Evolutionary conservation across 2,797 vertebrate species (phyloP), one percentile per base, ranked within the genome.

Genomic region (Toxotes lorentzi): DNA sequence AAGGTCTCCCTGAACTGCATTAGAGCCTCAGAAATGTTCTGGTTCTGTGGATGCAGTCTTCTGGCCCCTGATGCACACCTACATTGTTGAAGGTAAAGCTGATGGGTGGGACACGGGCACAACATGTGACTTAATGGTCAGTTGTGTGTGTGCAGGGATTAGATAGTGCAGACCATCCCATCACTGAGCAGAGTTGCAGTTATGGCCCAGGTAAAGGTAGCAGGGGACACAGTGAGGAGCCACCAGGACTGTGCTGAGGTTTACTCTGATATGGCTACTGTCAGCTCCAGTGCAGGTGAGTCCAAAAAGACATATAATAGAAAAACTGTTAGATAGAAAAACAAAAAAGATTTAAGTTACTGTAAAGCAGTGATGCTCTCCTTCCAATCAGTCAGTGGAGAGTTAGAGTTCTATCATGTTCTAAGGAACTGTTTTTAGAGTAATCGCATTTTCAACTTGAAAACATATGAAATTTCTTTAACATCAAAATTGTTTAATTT

Each of bases 271-370:
- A 86, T 92, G 87, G 90, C 89, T 1, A 92, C 93, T 0, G 94
- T 95, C 79, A 95, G 92, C 92, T 95, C 95, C 82, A 95, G 90
- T 0, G 94, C 92, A 92, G 95, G 95, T 95, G 88, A 93, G 93
- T 83, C 40, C 0, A 38, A 48, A 3, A 65, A 1, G 2, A 14
- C 1, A 5, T 0, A 51, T 4, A 5, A 24, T 57, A 1, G 2
- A 35, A 14, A 32, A 14, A 27, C 12, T 17, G n/a, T 59, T 59
- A n/a, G 16, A 6, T 45, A 13, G 45, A 3, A 16, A 45, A 47
- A 34, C n/a, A 57, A 34, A 17, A 30, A 32, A 17, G 14, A 17
- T 32, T 45, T 27, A 17, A 16, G 4, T 60, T 3, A 24, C 9
- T 53, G 19, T 47, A 56, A 59, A 23, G 59, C 48, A 40, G 12